phyloP scores from a whole-genome alignment of 2,797 vertebrate species.

The Lateolabrax maculatus region DNA sequence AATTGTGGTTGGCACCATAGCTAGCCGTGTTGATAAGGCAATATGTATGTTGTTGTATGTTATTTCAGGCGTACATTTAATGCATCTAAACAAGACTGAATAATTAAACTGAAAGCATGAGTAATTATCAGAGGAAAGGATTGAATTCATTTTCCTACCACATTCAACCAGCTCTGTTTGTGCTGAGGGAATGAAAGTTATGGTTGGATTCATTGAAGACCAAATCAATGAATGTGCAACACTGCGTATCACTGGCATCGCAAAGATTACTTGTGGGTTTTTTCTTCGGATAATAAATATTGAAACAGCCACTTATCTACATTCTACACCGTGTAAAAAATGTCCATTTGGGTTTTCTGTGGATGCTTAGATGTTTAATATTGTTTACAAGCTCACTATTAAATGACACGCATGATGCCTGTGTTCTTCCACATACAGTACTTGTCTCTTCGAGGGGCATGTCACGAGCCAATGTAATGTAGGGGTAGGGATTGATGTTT shows the following conservation, averaged over 20 bases:
- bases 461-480: constrained; percentile 46
- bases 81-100: background rate
- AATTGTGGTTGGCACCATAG: background rate
- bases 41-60: background rate
- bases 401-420: constrained; percentile 14
- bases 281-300: constrained; percentile 20
- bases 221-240: constrained; percentile 29
- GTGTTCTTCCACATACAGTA: constrained; percentile 9
- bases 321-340: constrained; percentile 2
- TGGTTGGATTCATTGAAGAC: constrained; percentile 29
- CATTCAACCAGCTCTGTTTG: constrained; percentile 9
- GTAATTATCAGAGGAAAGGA: background rate
- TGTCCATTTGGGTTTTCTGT: background rate
- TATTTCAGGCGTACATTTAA: background rate
- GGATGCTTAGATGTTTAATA: constrained; percentile 8
- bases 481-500: constrained; percentile 67
- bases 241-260: constrained; percentile 5
- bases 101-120: background rate
- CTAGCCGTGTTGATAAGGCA: background rate
- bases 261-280: constrained; percentile 2
- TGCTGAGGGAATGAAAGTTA: background rate
- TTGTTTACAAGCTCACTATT: constrained; percentile 21
- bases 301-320: constrained; percentile 6
- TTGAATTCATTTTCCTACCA: background rate
- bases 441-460: constrained; percentile 49